Evolutionary conservation across 2,113 vertebrate genomes (phyloP), one percentile per base, ranked within the genome.

Genomic region (Scolopax mira): DNA sequence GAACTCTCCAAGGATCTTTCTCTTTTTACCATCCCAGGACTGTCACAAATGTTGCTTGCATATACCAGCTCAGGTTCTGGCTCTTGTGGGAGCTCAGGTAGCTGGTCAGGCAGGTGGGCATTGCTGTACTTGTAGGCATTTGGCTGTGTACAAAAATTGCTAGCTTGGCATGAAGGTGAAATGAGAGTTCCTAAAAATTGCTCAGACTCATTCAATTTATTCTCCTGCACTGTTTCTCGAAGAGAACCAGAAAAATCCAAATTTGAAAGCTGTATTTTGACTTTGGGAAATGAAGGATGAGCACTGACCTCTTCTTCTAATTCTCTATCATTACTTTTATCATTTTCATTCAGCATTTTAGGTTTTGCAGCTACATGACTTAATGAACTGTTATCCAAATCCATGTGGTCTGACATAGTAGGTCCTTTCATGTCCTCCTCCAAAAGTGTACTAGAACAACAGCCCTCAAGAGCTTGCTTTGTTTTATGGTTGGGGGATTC

Each of bases 401-500:
- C 91, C 95, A 93, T 88, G 87, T 94, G 95, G 30, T 31, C 54
- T 73, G 96, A 71, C 49, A 88, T 64, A 41, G 82, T 12, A 64
- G 65, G 61, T 84, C 46, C 25, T 73, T 89, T 94, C 35, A 62
- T 9, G 2, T 91, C 93, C 7, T 97, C 96, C 25, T 94, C 96
- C 78, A 97, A 92, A 88, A 96, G 79, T 16, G 88, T 88, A 48
- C 75, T 93, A 73, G 97, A 95, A 71, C 39, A 61, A 67, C 96
- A 98, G 58, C 92, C 88, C 62, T 98, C 97, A 25, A 92, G 15
- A 54, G 46, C 49, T 89, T 96, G 97, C 74, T 98, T 98, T 96
- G 73, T 96, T 98, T 98, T 98, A 82, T 93, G 98, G 94, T 87
- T 97, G 60, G 97, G 83, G 15, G 97, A 95, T 85, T 98, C 97